phyloP scores from a whole-genome alignment of 2,888 invertebrate species.

The Acleris laterana region DNA sequence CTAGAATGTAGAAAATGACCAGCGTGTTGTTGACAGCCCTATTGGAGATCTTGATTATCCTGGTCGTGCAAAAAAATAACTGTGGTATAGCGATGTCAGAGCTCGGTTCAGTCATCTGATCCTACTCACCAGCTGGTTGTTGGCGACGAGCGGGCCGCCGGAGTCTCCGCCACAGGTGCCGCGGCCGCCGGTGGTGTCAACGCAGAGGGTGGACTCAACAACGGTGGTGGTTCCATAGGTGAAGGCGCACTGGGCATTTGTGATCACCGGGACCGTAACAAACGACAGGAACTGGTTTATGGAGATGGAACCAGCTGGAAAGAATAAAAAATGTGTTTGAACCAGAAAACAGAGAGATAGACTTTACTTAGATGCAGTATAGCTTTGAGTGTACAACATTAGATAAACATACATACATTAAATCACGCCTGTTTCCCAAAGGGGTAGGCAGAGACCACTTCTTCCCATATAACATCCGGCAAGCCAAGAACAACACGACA shows the following conservation, averaged over 20 bases:
- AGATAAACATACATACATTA: too few species aligned
- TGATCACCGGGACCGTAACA: conserved; percentile 56
- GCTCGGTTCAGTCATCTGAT: not conserved
- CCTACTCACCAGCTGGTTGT: conserved; percentile 23
- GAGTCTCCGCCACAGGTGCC: conserved; percentile 40
- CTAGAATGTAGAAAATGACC: too few species aligned
- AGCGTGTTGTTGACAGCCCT: too few species aligned
- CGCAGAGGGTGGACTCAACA: conserved; percentile 16
- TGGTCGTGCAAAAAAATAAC: too few species aligned
- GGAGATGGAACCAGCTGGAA: conserved; percentile 44
- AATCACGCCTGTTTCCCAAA: too few species aligned
- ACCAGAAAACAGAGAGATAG: too few species aligned
- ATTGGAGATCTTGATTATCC: conserved; percentile 17
- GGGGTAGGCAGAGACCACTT: too few species aligned
- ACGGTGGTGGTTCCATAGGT: not conserved
- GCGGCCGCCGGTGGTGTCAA: conserved; percentile 31
- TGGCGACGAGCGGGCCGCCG: conserved; percentile 33
- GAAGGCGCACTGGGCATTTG: conserved; percentile 40
- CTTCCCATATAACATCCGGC: too few species aligned
- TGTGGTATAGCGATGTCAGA: too few species aligned
- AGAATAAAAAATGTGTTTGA: too few species aligned
- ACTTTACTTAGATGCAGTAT: not conserved
- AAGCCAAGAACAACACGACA: too few species aligned
- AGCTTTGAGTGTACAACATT: too few species aligned
- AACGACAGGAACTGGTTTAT: conserved; percentile 55